Evolutionary conservation across 2,888 invertebrate species (phyloP).

Genomic region (Perizoma flavofasciatum): DNA sequence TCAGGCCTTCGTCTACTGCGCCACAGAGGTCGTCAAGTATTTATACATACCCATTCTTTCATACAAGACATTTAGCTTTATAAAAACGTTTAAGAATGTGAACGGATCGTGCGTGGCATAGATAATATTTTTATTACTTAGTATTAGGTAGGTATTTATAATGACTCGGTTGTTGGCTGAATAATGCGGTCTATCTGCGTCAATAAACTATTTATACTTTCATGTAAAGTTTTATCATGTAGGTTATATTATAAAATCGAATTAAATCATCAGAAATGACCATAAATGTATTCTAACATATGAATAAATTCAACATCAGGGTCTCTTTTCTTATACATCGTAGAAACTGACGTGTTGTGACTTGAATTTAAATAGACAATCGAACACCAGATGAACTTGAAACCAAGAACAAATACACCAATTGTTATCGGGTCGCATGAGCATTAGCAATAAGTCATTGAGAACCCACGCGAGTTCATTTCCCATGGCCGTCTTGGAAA

Average conservation of each 20-base stretch:
- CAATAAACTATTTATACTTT: conserved; percentile 44
- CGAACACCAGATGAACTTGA: conserved; percentile 52
- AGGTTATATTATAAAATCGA: conserved; percentile 26
- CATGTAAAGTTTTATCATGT: conserved; percentile 37
- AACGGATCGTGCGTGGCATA: conserved; percentile 70
- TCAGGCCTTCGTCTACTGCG: too few species aligned
- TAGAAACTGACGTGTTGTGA: neutral
- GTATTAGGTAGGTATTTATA: conserved; percentile 44
- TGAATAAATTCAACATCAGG: too few species aligned
- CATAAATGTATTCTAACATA: conserved; percentile 21
- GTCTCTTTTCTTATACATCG: too few species aligned
- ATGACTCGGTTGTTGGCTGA: conserved; percentile 58
- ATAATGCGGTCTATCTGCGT: conserved; percentile 66
- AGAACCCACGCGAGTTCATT: conserved; percentile 59
- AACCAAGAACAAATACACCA: conserved; percentile 48
- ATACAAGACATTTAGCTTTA: conserved; percentile 39
- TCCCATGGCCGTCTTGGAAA: conserved; percentile 72
- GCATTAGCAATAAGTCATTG: conserved; percentile 58
- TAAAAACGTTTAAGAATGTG: conserved; percentile 50
- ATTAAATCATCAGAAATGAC: conserved; percentile 27
- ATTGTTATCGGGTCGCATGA: conserved; percentile 45
- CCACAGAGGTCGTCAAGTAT: conserved; percentile 14
- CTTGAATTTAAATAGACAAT: neutral
- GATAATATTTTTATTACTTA: conserved; percentile 54
- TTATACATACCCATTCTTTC: conserved; percentile 38